Conservation (phyloP, 2,113 vertebrate genomes). For the Periophthalmodon schlosseri region DNA sequence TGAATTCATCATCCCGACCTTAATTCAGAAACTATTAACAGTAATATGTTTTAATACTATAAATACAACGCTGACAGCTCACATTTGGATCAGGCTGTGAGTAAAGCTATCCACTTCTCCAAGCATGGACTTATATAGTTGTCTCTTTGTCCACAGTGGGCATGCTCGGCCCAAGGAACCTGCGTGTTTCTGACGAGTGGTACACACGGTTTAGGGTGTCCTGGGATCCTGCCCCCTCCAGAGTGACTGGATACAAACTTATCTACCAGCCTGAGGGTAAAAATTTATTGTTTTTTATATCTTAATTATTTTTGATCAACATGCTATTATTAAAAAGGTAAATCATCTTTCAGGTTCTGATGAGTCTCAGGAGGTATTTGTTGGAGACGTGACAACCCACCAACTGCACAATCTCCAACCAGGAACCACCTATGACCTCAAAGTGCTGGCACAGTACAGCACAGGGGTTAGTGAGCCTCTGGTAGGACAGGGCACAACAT, state of each 20-base stretch:
- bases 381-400: conserved; percentile 91
- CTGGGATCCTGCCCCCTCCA: conserved; percentile 91
- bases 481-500: conserved; percentile 89
- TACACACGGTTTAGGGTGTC: conserved; percentile 96
- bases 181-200: conserved; percentile 96
- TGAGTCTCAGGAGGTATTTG: conserved; percentile 85
- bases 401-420: conserved; percentile 89
- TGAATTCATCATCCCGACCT: conserved; percentile 12
- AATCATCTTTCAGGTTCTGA: conserved; percentile 78
- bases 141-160: conserved; percentile 80
- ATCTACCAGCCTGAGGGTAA: conserved; percentile 90
- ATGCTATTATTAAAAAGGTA: not conserved
- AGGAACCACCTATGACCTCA: conserved; percentile 92
- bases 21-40: conserved; percentile 22
- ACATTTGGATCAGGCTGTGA: conserved; percentile 6
- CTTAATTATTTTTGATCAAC: not conserved
- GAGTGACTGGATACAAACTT: conserved; percentile 94
- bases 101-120: conserved; percentile 8
- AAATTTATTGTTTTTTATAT: conserved; percentile 13
- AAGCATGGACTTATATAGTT: not conserved
- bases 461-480: conserved; percentile 87
- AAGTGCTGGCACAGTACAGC: conserved; percentile 91
- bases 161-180: conserved; percentile 90
- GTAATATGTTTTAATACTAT: conserved; percentile 3
- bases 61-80: conserved; percentile 34